Base-by-base conservation (phyloP, 2,888 invertebrate genomes). In the Erebia aethiops region DNA sequence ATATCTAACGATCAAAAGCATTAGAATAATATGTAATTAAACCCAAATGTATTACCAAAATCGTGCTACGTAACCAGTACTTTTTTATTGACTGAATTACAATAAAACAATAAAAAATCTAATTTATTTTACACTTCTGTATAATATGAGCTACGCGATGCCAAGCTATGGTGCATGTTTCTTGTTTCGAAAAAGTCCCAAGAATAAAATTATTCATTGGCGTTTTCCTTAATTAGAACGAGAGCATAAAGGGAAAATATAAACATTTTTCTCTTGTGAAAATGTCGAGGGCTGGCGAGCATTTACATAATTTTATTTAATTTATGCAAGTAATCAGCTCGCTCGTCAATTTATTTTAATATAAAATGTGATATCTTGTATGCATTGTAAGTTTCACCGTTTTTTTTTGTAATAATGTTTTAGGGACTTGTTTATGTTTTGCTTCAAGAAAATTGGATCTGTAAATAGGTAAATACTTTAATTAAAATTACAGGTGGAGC, bases 281-380 rank as follows among this genome's bases (percentile, higher is more conserved):
- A 61, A 46, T 43, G 43, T 43, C 16, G 43, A 43, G 61, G 43
- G 18, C 43, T 43, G 43, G 18, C 9, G 43, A 61, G 18, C 43
- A 43, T 61, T 61, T 61, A 16, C 61, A 61, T 61, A 61, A 43
- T 61, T 61, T 60, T 18, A 43, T 61, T 43, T 61, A 61, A 61
- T 61, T 61, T 43, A 61, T 61, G 46, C 61, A 61, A 61, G 43
- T 61, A 61, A 61, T 61, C 61, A 61, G 16, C 46, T 61, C 61
- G 41, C 43, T 61, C 43, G 43, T 43, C 43, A 61, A 43, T 16
- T 3, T 16, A 46, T 61, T 61, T 61, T 16, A 61, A 43, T 61
- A 18, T 61, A 61, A 61, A 61, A 61, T 16, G 43, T 43, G 21
- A 18, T 16, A 14, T 58, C 8, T 58, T 13, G 14, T n/a, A n/a